Base-by-base conservation (phyloP, 2,888 invertebrate genomes). In the Drosophila imparisetae region DNA sequence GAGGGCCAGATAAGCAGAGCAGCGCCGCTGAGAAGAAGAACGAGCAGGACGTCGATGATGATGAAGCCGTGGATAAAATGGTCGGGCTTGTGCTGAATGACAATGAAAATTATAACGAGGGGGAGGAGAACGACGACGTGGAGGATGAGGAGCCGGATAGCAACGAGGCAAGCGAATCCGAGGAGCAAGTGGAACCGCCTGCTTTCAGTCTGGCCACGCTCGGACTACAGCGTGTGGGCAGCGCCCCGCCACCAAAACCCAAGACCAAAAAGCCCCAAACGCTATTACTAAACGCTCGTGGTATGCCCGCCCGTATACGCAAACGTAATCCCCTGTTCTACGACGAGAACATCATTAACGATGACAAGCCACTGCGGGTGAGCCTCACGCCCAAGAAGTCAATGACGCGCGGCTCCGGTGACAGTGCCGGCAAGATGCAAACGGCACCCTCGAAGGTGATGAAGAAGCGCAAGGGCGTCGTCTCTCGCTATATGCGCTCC, bases 291-390 rank as follows among this genome's bases (percentile, higher is more conserved):
- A 97, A 97, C 92, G 96, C 97, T 2, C 94, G 97, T 87, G 97
- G 97, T 53, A 97, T 97, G 97, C 98, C 98, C 62, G 97, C 97
- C 7, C 94, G 98, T 68, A 97, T 98, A 80, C 94, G 98, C 36
- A 98, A 98, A 93, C 96, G 97, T 91, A 98, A 98, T 92, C 95
- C 96, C 89, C 94, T 98, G 64, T 98, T 98, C 92, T 98, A 96
- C 93, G 98, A 98, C 92, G 98, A 98, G 92, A 96, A 97, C 91
- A 95, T 97, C 88, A 96, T 97, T 27, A 97, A 97, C 90, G 96
- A 95, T 75, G 95, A 96, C 50, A 96, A 96, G 88, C 96, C 96
- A 55, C 95, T 96, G 24, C 96, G 96, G 18, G 89, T 91, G 65
- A 92, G 91, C 18, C 58, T 93, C 59, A 94, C 95, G 4, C 94